Conservation (phyloP, 2,797 vertebrate genomes). For the Acipenser oxyrinchus region DNA sequence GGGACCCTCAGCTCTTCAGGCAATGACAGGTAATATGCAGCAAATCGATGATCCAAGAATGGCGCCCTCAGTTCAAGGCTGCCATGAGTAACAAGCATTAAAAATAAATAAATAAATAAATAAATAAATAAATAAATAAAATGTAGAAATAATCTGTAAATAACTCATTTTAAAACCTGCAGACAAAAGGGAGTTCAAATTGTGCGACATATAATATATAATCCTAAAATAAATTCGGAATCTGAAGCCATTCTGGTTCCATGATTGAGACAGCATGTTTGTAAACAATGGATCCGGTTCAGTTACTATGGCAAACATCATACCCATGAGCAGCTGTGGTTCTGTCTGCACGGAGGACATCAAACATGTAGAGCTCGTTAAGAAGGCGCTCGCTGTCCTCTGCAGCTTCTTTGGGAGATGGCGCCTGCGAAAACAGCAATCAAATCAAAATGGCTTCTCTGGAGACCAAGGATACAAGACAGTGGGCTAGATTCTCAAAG, state of each 20-base stretch:
- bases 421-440: conserved; percentile 52
- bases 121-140: too few species aligned
- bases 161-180: too few species aligned
- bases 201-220: too few species aligned
- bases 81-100: conserved; percentile 7
- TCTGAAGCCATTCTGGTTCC: too few species aligned
- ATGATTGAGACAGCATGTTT: too few species aligned
- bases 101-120: too few species aligned
- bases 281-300: too few species aligned
- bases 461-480: neutral
- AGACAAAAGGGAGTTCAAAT: too few species aligned
- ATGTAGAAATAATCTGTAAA: too few species aligned
- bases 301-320: neutral
- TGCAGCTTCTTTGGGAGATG: conserved; percentile 60
- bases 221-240: too few species aligned
- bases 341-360: conserved; percentile 80
- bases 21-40: conserved; percentile 81
- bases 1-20: conserved; percentile 76
- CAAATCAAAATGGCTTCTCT: neutral
- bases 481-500: neutral
- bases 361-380: conserved; percentile 86
- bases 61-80: conserved; percentile 90
- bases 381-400: conserved; percentile 81
- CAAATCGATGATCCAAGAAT: conserved; percentile 88
- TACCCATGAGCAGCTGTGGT: conserved; percentile 88